A percentile compares a stretch with the other conserved stretches of the same genome.
These are phyloP conservation scores for Vulpes ferrilata DNA, from an alignment of 2,113 vertebrate species.

Conservation along the genomic window DNA sequence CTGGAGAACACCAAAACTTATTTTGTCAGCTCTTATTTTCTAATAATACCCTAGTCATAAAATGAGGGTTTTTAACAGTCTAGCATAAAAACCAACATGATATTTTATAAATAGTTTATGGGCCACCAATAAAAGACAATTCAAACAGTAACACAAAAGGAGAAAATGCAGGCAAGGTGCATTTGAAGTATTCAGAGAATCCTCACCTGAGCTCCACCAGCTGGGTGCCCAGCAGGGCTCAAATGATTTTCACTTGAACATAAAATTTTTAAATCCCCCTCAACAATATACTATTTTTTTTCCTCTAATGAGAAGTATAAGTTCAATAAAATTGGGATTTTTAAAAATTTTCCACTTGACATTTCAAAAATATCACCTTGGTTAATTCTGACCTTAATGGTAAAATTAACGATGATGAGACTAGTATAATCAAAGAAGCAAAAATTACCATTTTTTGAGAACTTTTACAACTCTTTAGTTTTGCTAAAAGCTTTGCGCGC, in stretches of 20 bases:
- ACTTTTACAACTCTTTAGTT: background rate
- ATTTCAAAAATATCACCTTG: background rate
- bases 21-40: background rate
- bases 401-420: background rate
- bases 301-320: background rate
- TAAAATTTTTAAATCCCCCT: background rate
- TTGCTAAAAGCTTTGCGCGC: background rate
- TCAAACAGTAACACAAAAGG: background rate
- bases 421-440: background rate
- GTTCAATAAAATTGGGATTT: constrained; percentile 5
- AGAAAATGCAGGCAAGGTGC: background rate
- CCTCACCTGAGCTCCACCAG: background rate
- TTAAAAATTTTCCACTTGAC: background rate
- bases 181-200: background rate
- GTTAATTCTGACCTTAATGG: background rate
- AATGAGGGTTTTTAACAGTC: background rate
- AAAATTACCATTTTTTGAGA: background rate
- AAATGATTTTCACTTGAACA: background rate
- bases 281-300: background rate
- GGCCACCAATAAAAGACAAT: background rate
- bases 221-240: background rate
- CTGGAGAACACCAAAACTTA: background rate
- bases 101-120: background rate
- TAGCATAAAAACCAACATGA: background rate
- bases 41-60: background rate